These are phyloP conservation scores for Eudasyphora cyanicolor DNA, from an alignment of 2,888 invertebrate genomes.

Conservation along the genomic window DNA sequence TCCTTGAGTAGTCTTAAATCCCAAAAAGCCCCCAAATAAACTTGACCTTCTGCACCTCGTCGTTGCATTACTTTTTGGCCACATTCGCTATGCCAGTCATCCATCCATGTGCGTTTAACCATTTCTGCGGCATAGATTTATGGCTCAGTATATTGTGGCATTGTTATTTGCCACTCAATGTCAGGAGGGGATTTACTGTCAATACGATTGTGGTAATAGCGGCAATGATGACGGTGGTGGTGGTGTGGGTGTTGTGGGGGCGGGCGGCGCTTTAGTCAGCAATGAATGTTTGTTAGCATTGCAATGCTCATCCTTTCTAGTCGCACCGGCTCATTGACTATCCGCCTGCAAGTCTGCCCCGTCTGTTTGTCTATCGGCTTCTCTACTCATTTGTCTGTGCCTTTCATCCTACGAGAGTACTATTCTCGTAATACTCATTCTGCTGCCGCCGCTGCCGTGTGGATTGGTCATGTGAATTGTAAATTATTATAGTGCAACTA, in stretches of 20 bases:
- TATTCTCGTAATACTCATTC: too few species aligned
- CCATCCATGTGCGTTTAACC: neutral
- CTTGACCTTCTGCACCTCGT: conserved; percentile 4
- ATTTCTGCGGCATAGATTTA: conserved; percentile 27
- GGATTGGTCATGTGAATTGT: neutral
- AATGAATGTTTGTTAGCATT: neutral
- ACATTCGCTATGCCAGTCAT: neutral
- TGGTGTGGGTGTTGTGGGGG: neutral
- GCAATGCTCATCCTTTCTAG: neutral
- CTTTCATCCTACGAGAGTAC: too few species aligned
- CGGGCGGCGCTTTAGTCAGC: neutral
- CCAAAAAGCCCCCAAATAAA: neutral
- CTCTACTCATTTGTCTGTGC: too few species aligned
- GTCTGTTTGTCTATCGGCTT: conserved; percentile 12
- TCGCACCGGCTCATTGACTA: neutral
- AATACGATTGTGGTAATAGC: conserved; percentile 30
- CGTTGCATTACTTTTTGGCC: neutral
- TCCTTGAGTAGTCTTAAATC: too few species aligned
- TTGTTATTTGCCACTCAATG: conserved; percentile 48
- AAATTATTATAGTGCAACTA: neutral
- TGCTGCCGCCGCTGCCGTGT: conserved; percentile 22
- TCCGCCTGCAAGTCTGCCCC: neutral
- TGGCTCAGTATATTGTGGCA: conserved; percentile 42
- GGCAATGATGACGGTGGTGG: neutral
- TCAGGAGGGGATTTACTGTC: conserved; percentile 55